Evolutionary conservation across 2,113 vertebrate genomes (phyloP).

Genomic region (Prolemur simus): DNA sequence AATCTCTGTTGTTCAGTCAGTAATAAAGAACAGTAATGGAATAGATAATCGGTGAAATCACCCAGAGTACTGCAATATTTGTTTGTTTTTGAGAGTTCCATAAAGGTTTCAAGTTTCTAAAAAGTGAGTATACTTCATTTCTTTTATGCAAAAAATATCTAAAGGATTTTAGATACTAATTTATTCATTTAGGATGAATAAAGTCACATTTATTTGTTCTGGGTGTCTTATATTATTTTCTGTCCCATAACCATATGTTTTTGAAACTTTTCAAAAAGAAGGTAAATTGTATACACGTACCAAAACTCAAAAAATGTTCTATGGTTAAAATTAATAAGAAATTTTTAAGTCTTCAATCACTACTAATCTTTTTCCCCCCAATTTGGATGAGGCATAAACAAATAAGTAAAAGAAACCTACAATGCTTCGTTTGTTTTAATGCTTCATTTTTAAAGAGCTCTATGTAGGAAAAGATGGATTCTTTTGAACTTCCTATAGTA

Average conservation of each 20-base stretch:
- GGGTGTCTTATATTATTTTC: neutral
- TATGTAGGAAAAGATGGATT: neutral
- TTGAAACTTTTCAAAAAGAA: neutral
- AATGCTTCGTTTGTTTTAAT: neutral
- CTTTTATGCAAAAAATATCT: conserved; percentile 1
- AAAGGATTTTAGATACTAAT: neutral
- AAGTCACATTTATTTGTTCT: neutral
- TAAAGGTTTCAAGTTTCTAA: neutral
- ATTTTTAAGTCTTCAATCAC: neutral
- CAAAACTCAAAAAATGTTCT: neutral
- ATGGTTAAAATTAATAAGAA: neutral
- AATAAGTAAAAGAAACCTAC: neutral
- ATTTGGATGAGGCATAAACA: neutral
- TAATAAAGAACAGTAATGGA: neutral
- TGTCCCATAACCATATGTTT: neutral
- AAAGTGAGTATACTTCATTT: neutral
- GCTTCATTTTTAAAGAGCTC: neutral
- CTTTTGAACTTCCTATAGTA: neutral
- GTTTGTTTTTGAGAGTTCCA: neutral
- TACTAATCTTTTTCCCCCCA: neutral
- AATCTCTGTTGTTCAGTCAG: neutral
- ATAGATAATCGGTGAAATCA: neutral
- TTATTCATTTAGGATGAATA: neutral
- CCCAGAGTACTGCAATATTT: neutral
- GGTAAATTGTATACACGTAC: neutral